Evolutionary conservation across 2,888 invertebrate genomes (phyloP), one percentile per base, ranked within the genome.

Genomic region (Acronicta alni): DNA sequence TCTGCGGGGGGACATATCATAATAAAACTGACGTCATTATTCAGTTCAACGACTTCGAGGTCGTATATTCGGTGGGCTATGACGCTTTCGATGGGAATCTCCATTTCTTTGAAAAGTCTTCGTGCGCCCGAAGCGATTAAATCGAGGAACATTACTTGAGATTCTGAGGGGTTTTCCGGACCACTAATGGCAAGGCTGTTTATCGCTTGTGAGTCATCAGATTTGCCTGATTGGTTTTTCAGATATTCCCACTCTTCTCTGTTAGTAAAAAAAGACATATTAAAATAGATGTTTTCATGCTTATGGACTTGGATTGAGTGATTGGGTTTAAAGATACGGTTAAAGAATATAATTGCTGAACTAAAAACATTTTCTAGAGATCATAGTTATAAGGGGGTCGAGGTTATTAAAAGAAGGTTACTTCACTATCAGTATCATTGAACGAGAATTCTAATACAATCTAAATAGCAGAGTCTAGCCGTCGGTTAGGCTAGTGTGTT

Each of bases 211-310:
- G 75, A 58, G 57, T 93, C 92, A 16, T 91, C 87, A 3, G 77
- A 76, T 78, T 87, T 88, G 17, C 91, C 93, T 0, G 93, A 89
- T 67, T 95, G 95, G 18, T 95, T 96, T 82, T 97, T 97, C 14
- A 99, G 93, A 88, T 98, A 97, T 75, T 98, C 97, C 99, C 99
- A 99, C 90, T 99, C 99, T 86, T 99, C 99, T 23, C 98, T 98
- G 93, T 46, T 95, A 95, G 55, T 23, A 23, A 63, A 67, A 52
- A 35, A 52, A 30, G 10, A 7, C 3, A 16, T 12, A 30, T n/a
- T 14, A 32, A 14, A 4, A 32, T 14, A 14, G 32, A 32, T 1
- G 14, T 32, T 32, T 26, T 26, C 26, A 23, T 23, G 6, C 3
- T 20, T 23, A 23, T 23, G 1, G 23, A 23, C 23, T 23, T 1